Percentiles rank a stretch among this genome's conserved stretches.
Conservation (phyloP, 2,888 invertebrate genomes). For the Drosophila siamana region DNA sequence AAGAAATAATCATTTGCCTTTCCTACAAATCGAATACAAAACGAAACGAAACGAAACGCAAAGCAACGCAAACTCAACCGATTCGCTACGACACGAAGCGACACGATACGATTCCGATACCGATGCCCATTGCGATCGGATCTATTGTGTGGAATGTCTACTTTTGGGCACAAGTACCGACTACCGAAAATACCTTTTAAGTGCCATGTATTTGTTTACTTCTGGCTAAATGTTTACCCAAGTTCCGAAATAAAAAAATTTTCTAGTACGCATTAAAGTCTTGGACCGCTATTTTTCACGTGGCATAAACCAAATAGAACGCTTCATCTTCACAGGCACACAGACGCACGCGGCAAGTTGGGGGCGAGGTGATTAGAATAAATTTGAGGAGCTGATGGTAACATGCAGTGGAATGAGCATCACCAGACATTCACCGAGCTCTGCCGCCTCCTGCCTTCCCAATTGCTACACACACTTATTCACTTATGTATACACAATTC, state of each 20-base stretch:
- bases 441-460: constrained; percentile 1
- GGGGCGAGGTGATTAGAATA: constrained; percentile 58
- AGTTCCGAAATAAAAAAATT: constrained; percentile 70
- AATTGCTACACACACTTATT: constrained; percentile 34
- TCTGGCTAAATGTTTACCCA: constrained; percentile 74
- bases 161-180: constrained; percentile 73
- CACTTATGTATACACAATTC: constrained; percentile 24
- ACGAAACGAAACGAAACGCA: constrained; percentile 45
- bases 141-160: constrained; percentile 58
- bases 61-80: background rate
- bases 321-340: constrained; percentile 33
- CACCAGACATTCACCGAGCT: constrained; percentile 49
- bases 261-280: constrained; percentile 72
- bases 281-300: constrained; percentile 74
- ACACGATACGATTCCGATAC: constrained; percentile 4
- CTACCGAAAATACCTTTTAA: constrained; percentile 76
- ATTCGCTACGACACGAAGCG: constrained; percentile 15
- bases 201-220: constrained; percentile 77
- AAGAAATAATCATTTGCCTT: constrained; percentile 66
- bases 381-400: constrained; percentile 62
- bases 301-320: constrained; percentile 66
- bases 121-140: background rate
- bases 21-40: constrained; percentile 46
- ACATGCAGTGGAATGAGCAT: constrained; percentile 53
- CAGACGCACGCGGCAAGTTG: constrained; percentile 19